Evolutionary conservation across 2,797 vertebrate genomes (phyloP).

Genomic region (Benthosema pterotum): DNA sequence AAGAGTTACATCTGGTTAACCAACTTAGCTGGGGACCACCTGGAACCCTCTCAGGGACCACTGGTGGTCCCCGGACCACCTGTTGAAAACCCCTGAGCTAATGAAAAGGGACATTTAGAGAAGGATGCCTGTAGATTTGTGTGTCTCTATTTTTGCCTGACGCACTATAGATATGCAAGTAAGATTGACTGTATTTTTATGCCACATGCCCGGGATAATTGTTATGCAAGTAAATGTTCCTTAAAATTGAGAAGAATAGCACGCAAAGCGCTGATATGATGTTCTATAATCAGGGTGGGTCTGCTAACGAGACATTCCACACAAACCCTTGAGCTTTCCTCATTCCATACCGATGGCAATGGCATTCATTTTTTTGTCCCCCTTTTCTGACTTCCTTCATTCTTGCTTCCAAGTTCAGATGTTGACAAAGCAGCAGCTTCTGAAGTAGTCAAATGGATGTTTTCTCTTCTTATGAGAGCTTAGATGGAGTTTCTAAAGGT

Average conservation of each 20-base stretch:
- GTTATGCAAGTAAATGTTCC: constrained; percentile 16
- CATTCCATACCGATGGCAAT: neutral
- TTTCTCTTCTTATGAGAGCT: neutral
- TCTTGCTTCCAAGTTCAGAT: neutral
- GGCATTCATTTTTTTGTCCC: neutral
- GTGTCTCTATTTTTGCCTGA: too few species aligned
- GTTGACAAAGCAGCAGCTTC: neutral
- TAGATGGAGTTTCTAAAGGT: neutral
- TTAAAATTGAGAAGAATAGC: neutral
- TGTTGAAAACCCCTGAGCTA: too few species aligned
- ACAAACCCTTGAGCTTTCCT: neutral
- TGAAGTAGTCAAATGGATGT: neutral
- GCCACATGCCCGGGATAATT: constrained; percentile 7
- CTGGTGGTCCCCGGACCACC: too few species aligned
- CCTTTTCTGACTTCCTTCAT: too few species aligned
- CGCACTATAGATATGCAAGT: too few species aligned
- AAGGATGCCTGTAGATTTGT: too few species aligned
- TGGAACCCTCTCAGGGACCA: too few species aligned
- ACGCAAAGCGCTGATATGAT: constrained; percentile 1
- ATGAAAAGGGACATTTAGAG: too few species aligned
- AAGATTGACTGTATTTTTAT: too few species aligned
- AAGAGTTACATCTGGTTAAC: too few species aligned
- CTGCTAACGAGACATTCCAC: constrained; percentile 6
- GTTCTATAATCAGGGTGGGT: constrained; percentile 8
- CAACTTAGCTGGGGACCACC: too few species aligned